Conservation (phyloP, 2,888 invertebrate genomes). For the Coecobrya sp. region DNA sequence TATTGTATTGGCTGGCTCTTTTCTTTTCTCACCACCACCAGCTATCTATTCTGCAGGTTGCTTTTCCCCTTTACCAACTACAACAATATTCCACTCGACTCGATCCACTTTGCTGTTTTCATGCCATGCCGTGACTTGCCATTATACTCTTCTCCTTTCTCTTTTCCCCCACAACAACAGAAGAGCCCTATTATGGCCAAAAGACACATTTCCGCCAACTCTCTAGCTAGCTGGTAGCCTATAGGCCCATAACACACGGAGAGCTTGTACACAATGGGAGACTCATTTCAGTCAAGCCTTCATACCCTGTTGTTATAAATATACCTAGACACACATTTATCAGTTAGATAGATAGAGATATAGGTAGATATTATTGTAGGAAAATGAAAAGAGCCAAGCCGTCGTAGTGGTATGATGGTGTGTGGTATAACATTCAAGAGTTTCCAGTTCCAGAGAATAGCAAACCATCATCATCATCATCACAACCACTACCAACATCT, state of each 20-base stretch:
- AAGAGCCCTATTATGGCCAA: constrained; percentile 48
- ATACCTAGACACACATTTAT: too few species aligned
- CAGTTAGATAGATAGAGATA: too few species aligned
- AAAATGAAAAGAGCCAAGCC: not conserved
- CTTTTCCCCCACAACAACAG: constrained; percentile 53
- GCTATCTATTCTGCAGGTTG: constrained; percentile 20
- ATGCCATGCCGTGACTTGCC: constrained; percentile 65
- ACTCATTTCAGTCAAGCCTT: not conserved
- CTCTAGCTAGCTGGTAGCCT: constrained; percentile 1
- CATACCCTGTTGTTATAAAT: too few species aligned
- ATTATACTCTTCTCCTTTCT: constrained; percentile 38
- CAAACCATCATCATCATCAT: constrained; percentile 45
- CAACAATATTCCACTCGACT: constrained; percentile 58
- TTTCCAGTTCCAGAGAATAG: constrained; percentile 51
- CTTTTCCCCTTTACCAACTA: constrained; percentile 20
- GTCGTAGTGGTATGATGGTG: not conserved
- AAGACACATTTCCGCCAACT: constrained; percentile 70
- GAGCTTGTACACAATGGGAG: constrained; percentile 12
- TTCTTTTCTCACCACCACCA: not conserved
- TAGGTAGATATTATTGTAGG: too few species aligned
- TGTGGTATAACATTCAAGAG: constrained; percentile 39
- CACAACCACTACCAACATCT: too few species aligned
- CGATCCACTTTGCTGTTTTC: constrained; percentile 65
- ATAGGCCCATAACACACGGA: not conserved
- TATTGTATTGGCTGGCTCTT: constrained; percentile 23